A percentile compares a stretch with the other conserved stretches of the same genome.
Evolutionary conservation across 1,140 invertebrate species (phyloP).

Genomic region (Calephelis nemesis): DNA sequence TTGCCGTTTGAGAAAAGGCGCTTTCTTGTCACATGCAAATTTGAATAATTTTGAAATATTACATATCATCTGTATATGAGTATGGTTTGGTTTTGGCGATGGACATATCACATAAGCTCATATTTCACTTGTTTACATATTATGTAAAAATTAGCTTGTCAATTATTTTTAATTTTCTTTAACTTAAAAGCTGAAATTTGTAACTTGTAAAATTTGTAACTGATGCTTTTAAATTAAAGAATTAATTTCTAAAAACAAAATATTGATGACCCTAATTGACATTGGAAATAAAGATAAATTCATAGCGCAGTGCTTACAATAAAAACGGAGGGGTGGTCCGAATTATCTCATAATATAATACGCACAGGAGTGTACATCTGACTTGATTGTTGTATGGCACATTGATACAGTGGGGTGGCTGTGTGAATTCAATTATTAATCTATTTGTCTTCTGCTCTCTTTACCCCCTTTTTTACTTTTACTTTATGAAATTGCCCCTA

Average conservation of each 20-base stretch:
- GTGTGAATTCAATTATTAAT: conserved; percentile 54
- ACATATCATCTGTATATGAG: too few relatives aligned
- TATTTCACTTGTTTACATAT: too few relatives aligned
- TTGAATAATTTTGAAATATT: too few relatives aligned
- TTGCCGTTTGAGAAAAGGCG: too few relatives aligned
- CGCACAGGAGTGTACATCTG: conserved; percentile 43
- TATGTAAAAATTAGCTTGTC: too few relatives aligned
- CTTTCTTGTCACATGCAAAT: too few relatives aligned
- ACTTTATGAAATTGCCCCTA: too few relatives aligned
- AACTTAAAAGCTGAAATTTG: too few relatives aligned
- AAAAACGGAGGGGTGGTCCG: conserved; percentile 46
- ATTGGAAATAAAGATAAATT: conserved; percentile 15
- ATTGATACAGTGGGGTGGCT: conserved; percentile 35
- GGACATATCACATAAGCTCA: too few relatives aligned
- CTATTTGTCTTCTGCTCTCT: conserved; percentile 40
- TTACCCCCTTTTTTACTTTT: conserved; percentile 3
- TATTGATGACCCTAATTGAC: conserved; percentile 22
- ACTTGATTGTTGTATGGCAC: conserved; percentile 48
- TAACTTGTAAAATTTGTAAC: too few relatives aligned
- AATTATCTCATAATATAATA: conserved; percentile 59
- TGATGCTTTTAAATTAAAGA: neutral
- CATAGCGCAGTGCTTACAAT: conserved; percentile 21
- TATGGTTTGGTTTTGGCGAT: too few relatives aligned
- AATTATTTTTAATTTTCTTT: too few relatives aligned
- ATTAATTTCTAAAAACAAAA: neutral